phyloP scores from a whole-genome alignment of 1,140 invertebrate species.

The Brevipalpus yothersi region DNA sequence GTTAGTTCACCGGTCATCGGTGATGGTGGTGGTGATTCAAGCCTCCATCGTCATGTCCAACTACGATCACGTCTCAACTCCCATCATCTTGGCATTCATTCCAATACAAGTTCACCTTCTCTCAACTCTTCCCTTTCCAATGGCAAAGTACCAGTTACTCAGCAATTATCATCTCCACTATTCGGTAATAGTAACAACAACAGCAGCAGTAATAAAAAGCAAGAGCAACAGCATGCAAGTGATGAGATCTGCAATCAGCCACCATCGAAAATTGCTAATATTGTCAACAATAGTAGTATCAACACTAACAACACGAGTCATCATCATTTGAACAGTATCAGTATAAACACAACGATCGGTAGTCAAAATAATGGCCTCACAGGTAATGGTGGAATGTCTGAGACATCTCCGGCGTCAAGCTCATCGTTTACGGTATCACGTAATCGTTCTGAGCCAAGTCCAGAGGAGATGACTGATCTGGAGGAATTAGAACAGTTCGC shows the following conservation, averaged over 20 bases:
- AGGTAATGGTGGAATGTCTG: not conserved
- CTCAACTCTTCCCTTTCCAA: no score
- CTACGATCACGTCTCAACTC: no score
- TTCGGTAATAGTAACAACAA: not conserved
- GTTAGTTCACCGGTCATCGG: no score
- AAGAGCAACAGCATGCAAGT: no score
- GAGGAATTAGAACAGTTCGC: constrained; percentile 88
- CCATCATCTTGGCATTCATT: no score
- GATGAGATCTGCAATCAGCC: no score
- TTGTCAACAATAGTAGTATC: not conserved
- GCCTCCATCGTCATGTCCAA: no score
- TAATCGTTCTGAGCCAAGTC: constrained; percentile 20
- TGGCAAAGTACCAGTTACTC: no score
- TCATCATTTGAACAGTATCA: not conserved
- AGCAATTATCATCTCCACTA: no score
- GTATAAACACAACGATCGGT: not conserved
- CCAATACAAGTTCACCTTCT: no score
- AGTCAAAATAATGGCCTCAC: not conserved
- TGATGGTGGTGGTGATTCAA: no score
- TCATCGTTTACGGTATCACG: not conserved
- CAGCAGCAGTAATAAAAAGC: not conserved
- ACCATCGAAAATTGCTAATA: not conserved
- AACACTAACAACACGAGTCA: not conserved
- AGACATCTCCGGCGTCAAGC: not conserved
- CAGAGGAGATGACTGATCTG: constrained; percentile 73